Conservation (phyloP, 1,140 invertebrate genomes). For the Triops cancriformis region DNA sequence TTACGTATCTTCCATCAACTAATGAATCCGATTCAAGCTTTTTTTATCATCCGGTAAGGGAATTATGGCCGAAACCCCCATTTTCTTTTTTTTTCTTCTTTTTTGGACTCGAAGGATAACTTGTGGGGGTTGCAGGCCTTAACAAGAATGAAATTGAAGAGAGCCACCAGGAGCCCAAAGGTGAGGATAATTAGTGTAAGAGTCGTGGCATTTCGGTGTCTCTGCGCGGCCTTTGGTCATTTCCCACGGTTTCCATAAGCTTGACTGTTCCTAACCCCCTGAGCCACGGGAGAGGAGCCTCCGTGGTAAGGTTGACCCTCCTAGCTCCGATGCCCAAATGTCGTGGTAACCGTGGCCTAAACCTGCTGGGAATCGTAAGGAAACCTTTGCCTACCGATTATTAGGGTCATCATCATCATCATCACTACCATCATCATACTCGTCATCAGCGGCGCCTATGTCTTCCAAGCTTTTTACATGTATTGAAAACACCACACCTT, state of each 20-base stretch:
- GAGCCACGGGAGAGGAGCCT: neutral
- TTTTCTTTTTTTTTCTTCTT: neutral
- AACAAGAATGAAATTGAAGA: neutral
- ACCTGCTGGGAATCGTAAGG: neutral
- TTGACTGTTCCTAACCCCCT: neutral
- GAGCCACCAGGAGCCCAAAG: neutral
- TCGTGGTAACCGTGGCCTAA: neutral
- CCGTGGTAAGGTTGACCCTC: neutral
- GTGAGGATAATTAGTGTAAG: neutral
- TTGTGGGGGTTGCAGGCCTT: neutral
- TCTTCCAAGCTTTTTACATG: neutral
- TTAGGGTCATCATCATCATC: conserved; percentile 12
- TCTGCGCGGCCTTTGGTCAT: conserved; percentile 12
- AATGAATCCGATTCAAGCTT: conserved; percentile 6
- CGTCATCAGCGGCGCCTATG: neutral
- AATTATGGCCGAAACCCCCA: neutral
- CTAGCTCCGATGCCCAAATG: neutral
- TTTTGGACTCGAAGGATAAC: neutral
- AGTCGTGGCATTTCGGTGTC: conserved; percentile 3
- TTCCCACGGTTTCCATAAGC: neutral
- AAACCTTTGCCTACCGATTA: neutral
- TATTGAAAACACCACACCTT: neutral
- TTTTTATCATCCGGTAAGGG: neutral
- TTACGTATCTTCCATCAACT: neutral
- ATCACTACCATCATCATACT: neutral